Percentiles rank a stretch among this genome's conserved stretches.
Evolutionary conservation across 1,140 invertebrate genomes (phyloP).

Genomic region (Hormaphis cornu): DNA sequence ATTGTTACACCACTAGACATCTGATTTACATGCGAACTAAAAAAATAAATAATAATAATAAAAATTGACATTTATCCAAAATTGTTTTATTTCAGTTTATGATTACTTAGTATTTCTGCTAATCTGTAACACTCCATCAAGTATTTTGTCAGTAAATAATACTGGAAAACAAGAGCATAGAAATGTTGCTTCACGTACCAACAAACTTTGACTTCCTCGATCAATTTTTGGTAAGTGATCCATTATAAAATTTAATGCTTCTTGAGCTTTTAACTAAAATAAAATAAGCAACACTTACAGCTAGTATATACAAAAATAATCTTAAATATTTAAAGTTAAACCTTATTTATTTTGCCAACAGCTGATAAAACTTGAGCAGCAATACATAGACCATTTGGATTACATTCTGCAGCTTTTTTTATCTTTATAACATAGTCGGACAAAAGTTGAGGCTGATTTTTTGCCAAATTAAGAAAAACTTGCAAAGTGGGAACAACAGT

Average conservation of each 20-base stretch:
- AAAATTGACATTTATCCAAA: not conserved
- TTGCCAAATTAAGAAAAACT: constrained; percentile 66
- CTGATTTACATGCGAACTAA: constrained; percentile 51
- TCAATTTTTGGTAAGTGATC: constrained; percentile 61
- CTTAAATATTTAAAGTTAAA: constrained; percentile 37
- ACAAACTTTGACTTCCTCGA: constrained; percentile 55
- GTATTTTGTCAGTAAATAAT: constrained; percentile 64
- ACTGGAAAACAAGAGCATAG: constrained; percentile 66
- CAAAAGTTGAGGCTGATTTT: constrained; percentile 55
- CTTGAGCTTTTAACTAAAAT: constrained; percentile 59
- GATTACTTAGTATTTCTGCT: constrained; percentile 43
- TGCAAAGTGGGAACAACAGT: constrained; percentile 57
- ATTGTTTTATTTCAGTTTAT: not conserved
- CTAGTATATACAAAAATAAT: not conserved
- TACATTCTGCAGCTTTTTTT: constrained; percentile 55
- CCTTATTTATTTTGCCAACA: constrained; percentile 54
- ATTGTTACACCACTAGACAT: constrained; percentile 63
- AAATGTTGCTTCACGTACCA: constrained; percentile 65
- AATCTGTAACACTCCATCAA: constrained; percentile 58
- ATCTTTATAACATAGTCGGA: constrained; percentile 58
- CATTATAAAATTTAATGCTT: constrained; percentile 68
- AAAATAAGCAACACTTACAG: not conserved
- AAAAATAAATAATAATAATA: constrained; percentile 14
- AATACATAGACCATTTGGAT: constrained; percentile 55
- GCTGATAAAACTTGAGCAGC: constrained; percentile 56